Evolutionary conservation across 2,797 vertebrate species (phyloP), one percentile per base, ranked within the genome.

Genomic region (Chelmon rostratus): DNA sequence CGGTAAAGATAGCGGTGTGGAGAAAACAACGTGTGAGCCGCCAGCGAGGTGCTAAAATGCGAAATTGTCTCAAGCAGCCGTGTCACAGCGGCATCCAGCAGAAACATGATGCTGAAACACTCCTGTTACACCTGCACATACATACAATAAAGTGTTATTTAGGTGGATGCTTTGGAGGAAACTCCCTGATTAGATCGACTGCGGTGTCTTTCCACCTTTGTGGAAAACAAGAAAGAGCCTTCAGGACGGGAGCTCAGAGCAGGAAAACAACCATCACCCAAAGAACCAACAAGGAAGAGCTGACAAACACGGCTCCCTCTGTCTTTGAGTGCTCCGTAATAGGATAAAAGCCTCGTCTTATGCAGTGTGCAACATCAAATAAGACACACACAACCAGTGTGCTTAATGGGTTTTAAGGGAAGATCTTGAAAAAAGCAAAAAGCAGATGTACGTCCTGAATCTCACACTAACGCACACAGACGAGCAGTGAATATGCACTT

Each of bases 261-360:
- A 25, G 12, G 73, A 78, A 78, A 68, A 66, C 13, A 73, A 16
- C 7, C 28, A 72, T 64, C 33, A 38, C 28, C 46, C 57, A 72
- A 78, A 76, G 65, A 67, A 74, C 37, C 68, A 63, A 66, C 28
- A 46, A 73, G 62, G 21, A 63, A 78, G 72, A 78, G 68, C 5
- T 18, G 3, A 2, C 62, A 42, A 35, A 49, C 21, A 59, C 13
- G 56, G 68, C 69, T 83, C 28, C 67, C 19, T 65, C 74, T 54
- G 64, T 76, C 76, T 73, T 53, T 76, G 81, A 89, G 82, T 77
- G 68, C 83, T 85, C 56, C 0, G 49, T 91, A 86, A 91, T 88
- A 79, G 84, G 89, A 83, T 88, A 79, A 91, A 86, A 89, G 85
- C 84, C 46, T 81, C 31, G 47, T 61, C 37, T 77, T 77, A 6